Conservation (phyloP, 2,888 invertebrate genomes). For the Aricia artaxerxes region DNA sequence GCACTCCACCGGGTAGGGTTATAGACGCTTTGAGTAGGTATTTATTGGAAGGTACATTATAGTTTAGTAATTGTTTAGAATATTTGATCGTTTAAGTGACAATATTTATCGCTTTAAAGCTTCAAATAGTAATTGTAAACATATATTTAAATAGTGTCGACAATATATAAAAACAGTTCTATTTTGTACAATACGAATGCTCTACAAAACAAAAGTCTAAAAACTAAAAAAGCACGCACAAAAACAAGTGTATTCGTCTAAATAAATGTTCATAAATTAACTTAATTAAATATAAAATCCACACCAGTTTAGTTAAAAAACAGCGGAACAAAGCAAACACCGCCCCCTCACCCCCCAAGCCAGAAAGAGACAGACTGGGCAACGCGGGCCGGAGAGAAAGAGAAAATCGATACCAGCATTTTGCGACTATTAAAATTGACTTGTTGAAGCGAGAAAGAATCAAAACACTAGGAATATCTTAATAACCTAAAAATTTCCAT, state of each 20-base stretch:
- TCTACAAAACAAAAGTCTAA: not conserved
- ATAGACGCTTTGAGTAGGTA: not conserved
- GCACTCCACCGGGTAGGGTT: not conserved
- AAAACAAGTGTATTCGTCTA: not conserved
- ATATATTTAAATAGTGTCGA: too few relatives aligned
- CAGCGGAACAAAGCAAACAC: constrained; percentile 33
- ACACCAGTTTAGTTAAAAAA: constrained; percentile 10
- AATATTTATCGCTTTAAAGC: too few relatives aligned
- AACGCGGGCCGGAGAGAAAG: constrained; percentile 51
- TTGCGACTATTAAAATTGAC: constrained; percentile 45
- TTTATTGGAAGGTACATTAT: not conserved
- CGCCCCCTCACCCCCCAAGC: constrained; percentile 20
- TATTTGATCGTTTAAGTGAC: not conserved
- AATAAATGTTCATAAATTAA: not conserved
- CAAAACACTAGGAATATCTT: constrained; percentile 46
- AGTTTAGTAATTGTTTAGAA: not conserved
- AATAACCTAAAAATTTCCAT: constrained; percentile 36
- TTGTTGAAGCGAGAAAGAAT: constrained; percentile 52
- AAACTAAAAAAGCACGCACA: not conserved
- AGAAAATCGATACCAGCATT: constrained; percentile 52
- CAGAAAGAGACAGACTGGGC: constrained; percentile 48
- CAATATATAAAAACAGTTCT: too few relatives aligned
- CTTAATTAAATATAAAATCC: constrained; percentile 9
- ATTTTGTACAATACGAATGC: not conserved
- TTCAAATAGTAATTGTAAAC: too few relatives aligned